These are phyloP conservation scores for Myodes glareolus DNA, from an alignment of 2,113 vertebrate genomes.

Conservation along the genomic window DNA sequence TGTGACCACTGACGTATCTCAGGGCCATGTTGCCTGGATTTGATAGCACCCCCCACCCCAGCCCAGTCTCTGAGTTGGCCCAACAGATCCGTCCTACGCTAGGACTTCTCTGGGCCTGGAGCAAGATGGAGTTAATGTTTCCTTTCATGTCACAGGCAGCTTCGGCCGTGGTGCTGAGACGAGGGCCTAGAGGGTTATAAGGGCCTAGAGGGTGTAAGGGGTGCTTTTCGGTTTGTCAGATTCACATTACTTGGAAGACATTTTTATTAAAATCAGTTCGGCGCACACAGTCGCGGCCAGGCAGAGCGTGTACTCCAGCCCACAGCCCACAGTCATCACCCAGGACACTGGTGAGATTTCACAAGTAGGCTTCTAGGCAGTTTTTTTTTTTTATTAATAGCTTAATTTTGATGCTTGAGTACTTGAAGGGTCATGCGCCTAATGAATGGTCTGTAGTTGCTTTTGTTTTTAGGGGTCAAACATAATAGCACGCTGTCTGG, in stretches of 20 bases:
- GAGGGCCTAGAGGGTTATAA: neutral
- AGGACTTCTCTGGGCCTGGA: neutral
- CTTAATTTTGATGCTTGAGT: neutral
- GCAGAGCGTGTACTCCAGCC: neutral
- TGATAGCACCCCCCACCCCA: neutral
- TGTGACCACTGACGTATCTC: neutral
- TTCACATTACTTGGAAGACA: neutral
- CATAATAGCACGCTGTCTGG: neutral
- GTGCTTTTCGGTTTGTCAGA: neutral
- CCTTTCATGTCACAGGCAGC: neutral
- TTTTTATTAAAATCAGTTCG: neutral
- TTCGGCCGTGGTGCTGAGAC: neutral
- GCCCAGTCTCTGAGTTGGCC: neutral
- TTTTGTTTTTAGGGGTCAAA: neutral
- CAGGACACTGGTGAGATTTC: neutral
- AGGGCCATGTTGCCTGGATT: neutral
- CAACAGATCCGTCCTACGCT: neutral
- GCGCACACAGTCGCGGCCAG: fast-evolving
- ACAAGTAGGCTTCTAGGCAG: neutral
- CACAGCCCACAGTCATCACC: neutral
- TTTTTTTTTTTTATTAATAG: neutral
- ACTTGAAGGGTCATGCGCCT: neutral
- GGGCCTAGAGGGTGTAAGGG: neutral
- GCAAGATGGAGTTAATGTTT: neutral
- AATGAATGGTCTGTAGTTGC: neutral